Conservation (phyloP, 1,140 invertebrate species). For the Orius laevigatus region DNA sequence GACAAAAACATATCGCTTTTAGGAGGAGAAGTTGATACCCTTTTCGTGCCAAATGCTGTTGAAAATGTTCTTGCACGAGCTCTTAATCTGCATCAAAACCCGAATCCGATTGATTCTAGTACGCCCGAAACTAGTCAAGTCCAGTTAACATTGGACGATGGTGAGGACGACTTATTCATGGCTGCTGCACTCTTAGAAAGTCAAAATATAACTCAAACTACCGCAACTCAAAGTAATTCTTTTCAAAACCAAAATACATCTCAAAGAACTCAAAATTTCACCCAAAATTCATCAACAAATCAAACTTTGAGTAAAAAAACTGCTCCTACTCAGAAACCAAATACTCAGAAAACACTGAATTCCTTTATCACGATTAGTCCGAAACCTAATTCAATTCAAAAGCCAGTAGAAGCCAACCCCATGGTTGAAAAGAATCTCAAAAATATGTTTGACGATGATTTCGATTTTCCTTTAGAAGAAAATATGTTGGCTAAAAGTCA, state of each 20-base stretch:
- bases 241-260: background rate
- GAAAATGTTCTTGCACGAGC: constrained; percentile 41
- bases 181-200: no score
- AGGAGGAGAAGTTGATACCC: constrained; percentile 55
- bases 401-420: background rate
- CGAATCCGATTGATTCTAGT: constrained; percentile 6
- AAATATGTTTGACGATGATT: constrained; percentile 11
- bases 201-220: background rate
- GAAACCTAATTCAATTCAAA: background rate
- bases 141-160: constrained; percentile 10
- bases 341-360: background rate
- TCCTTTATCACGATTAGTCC: background rate
- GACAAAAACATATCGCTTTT: constrained; percentile 42
- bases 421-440: background rate
- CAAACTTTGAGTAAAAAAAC: background rate
- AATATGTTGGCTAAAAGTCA: background rate
- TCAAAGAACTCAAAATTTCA: background rate
- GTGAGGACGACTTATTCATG: constrained; percentile 6
- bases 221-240: background rate
- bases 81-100: constrained; percentile 29
- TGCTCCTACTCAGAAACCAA: background rate
- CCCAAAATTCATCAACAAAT: background rate
- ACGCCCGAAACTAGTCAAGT: background rate
- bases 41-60: constrained; percentile 38
- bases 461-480: constrained; percentile 7